Percentiles rank a stretch among this genome's conserved stretches.
These are phyloP conservation scores for Champsocephalus gunnari DNA, from an alignment of 2,797 vertebrate species.

Conservation along the genomic window DNA sequence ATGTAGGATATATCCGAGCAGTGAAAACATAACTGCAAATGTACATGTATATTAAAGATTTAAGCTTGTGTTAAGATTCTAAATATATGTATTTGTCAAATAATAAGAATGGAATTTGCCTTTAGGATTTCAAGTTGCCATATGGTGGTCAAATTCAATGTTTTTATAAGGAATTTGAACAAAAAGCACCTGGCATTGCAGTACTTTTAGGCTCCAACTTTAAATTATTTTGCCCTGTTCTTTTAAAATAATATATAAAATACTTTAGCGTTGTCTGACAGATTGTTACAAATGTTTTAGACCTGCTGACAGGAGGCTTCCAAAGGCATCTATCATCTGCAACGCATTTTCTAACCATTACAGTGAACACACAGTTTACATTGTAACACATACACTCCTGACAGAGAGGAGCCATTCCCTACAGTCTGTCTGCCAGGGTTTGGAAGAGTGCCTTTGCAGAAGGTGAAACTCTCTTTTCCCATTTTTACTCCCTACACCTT, in stretches of 20 bases:
- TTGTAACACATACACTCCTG: slow-evolving; percentile 39
- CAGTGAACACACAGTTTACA: slow-evolving; percentile 44
- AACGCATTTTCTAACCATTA: slow-evolving; percentile 38
- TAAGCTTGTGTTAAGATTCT: neutral
- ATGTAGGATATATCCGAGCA: neutral
- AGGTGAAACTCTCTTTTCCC: slow-evolving; percentile 44
- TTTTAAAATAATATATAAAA: slow-evolving; percentile 10
- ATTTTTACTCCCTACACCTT: slow-evolving; percentile 59
- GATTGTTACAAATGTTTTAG: slow-evolving; percentile 21
- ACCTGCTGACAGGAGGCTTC: slow-evolving; percentile 44
- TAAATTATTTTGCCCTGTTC: neutral
- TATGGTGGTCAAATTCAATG: neutral
- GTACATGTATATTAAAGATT: neutral
- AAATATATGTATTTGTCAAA: neutral
- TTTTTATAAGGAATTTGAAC: neutral
- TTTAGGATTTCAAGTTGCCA: neutral
- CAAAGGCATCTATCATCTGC: slow-evolving; percentile 43
- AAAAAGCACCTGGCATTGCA: neutral
- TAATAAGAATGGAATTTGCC: neutral
- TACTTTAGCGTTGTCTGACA: slow-evolving; percentile 21
- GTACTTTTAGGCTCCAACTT: neutral
- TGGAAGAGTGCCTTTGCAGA: slow-evolving; percentile 40
- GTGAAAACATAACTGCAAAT: neutral
- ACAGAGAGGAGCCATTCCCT: slow-evolving; percentile 33
- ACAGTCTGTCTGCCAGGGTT: slow-evolving; percentile 19